Conservation (phyloP, 2,888 invertebrate genomes). For the Caenorhabditis sp. region DNA sequence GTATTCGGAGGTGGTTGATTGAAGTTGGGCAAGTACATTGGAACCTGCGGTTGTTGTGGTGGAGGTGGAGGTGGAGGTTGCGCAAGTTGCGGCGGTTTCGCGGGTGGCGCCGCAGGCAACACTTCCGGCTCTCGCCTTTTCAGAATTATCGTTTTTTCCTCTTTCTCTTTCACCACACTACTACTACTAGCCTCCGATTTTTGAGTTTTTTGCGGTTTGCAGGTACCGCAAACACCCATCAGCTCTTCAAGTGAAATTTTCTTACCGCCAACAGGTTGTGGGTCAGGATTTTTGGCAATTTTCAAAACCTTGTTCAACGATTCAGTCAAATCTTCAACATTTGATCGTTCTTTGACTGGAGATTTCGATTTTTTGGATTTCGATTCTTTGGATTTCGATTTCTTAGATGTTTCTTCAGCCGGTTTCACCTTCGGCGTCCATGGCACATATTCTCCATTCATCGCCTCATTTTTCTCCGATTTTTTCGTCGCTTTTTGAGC, state of each 20-base stretch:
- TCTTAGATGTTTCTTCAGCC: background rate
- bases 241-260: background rate
- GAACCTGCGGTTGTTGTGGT: background rate
- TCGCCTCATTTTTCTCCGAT: background rate
- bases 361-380: no score
- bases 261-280: background rate
- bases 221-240: background rate
- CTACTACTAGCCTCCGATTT: background rate
- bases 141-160: background rate
- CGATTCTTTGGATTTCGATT: background rate
- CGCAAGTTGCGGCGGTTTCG: background rate
- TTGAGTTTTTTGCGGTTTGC: no score
- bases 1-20: no score
- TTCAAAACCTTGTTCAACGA: background rate
- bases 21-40: no score
- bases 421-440: slow-evolving; percentile 16
- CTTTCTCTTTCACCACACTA: background rate
- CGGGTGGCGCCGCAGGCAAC: no score
- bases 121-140: background rate
- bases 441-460: slow-evolving; percentile 19
- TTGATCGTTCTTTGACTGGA: no score
- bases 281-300: background rate
- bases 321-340: background rate
- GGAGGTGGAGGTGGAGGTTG: background rate
- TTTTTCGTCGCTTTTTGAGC: slow-evolving; percentile 7